Conservation (phyloP, 2,113 vertebrate genomes). For the Herpetotheres cachinnans region DNA sequence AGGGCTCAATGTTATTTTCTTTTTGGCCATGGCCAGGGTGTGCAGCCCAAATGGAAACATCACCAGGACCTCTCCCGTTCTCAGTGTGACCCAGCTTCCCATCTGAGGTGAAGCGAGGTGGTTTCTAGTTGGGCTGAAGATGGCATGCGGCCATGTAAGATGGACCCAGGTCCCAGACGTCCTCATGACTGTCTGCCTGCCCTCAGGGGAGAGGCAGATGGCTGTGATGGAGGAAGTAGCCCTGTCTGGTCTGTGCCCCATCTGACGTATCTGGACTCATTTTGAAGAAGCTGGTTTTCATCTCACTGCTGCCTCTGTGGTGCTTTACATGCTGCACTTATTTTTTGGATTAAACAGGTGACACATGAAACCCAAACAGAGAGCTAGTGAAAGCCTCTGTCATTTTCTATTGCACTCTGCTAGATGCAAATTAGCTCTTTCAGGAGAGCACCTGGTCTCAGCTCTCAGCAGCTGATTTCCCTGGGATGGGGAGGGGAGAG, state of each 20-base stretch:
- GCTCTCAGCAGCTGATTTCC: neutral
- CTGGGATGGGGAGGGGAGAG: rapidly evolving
- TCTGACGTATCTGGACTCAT: neutral
- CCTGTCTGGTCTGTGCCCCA: neutral
- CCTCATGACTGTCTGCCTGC: neutral
- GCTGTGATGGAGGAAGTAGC: neutral
- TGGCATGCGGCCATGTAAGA: rapidly evolving
- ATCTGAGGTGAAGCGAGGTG: rapidly evolving
- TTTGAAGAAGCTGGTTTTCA: neutral
- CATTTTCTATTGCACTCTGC: neutral
- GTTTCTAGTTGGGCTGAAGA: neutral
- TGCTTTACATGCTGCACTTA: neutral
- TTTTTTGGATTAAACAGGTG: neutral
- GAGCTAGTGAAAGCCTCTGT: neutral
- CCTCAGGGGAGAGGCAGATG: neutral
- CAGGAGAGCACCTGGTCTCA: rapidly evolving
- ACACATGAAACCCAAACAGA: neutral
- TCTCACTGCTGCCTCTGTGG: neutral
- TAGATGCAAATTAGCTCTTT: neutral
- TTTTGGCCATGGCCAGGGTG: neutral
- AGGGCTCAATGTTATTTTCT: neutral
- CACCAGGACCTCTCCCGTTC: neutral
- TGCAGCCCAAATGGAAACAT: neutral
- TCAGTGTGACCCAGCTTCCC: neutral
- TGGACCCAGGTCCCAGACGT: neutral